phyloP scores from a whole-genome alignment of 2,888 invertebrate genomes.

The Eristalis tenax region DNA sequence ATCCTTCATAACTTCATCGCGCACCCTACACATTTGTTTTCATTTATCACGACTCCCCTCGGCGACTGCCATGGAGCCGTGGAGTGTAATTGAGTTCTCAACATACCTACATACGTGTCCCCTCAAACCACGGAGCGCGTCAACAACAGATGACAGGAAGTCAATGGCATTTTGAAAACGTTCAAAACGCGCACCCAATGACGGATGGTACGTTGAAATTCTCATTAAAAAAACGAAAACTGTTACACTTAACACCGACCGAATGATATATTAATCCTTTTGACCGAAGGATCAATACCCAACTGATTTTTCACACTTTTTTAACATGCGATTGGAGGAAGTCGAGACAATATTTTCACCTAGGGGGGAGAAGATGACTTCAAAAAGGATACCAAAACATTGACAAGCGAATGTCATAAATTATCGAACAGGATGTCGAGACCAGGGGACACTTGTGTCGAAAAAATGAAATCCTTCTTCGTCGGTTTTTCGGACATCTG shows the following conservation, averaged over 20 bases:
- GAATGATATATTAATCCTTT: constrained; percentile 62
- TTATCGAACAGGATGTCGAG: constrained; percentile 47
- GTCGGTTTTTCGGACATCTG: constrained; percentile 4
- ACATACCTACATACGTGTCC: not conserved
- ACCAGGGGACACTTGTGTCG: constrained; percentile 28
- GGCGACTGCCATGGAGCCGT: constrained; percentile 4
- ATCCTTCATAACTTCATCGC: constrained; percentile 8
- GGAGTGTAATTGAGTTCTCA: constrained; percentile 41
- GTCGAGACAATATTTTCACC: not conserved
- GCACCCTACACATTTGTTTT: constrained; percentile 34
- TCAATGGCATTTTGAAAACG: constrained; percentile 36
- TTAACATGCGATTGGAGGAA: not conserved
- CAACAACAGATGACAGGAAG: constrained; percentile 61
- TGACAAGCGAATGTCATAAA: constrained; percentile 34
- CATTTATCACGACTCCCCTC: constrained; percentile 43
- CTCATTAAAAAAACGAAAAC: constrained; percentile 50
- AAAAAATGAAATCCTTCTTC: constrained; percentile 33
- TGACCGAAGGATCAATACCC: constrained; percentile 52
- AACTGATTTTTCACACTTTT: constrained; percentile 31
- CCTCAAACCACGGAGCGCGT: not conserved
- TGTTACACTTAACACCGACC: constrained; percentile 44
- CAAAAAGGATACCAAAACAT: not conserved
- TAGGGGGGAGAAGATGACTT: not conserved
- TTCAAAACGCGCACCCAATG: constrained; percentile 31
- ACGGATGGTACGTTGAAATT: constrained; percentile 55